Evolutionary conservation across 2,113 vertebrate genomes (phyloP).

Genomic region (Peucedramus taeniatus): DNA sequence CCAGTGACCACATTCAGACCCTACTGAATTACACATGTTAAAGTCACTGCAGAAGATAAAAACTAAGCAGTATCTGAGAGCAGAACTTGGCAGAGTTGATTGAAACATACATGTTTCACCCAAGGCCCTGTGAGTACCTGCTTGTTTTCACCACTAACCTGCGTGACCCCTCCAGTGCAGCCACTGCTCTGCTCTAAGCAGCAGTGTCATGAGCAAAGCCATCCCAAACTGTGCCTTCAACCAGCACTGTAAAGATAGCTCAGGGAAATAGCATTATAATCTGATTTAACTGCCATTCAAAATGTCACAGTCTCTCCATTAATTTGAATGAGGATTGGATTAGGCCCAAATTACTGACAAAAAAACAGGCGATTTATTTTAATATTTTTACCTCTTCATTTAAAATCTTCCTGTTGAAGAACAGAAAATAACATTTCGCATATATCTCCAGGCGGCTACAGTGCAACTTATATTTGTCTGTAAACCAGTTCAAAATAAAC

Average conservation of each 20-base stretch:
- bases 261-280: neutral
- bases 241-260: neutral
- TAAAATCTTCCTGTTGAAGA: neutral
- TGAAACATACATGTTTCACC: rapidly evolving
- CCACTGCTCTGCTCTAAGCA: neutral
- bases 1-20: neutral
- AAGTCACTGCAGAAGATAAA: neutral
- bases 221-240: neutral
- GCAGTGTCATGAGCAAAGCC: neutral
- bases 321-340: neutral
- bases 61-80: neutral
- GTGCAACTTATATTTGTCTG: neutral
- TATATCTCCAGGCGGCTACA: neutral
- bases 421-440: neutral
- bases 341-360: neutral
- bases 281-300: neutral
- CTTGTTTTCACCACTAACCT: neutral
- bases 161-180: neutral
- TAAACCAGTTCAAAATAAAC: neutral
- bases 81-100: neutral
- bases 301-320: neutral
- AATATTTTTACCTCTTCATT: neutral
- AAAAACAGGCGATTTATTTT: neutral
- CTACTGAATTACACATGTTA: neutral
- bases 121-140: neutral